Evolutionary conservation across 2,888 invertebrate species (phyloP), one percentile per base, ranked within the genome.

Genomic region (Hirtodrosophila alboralis): DNA sequence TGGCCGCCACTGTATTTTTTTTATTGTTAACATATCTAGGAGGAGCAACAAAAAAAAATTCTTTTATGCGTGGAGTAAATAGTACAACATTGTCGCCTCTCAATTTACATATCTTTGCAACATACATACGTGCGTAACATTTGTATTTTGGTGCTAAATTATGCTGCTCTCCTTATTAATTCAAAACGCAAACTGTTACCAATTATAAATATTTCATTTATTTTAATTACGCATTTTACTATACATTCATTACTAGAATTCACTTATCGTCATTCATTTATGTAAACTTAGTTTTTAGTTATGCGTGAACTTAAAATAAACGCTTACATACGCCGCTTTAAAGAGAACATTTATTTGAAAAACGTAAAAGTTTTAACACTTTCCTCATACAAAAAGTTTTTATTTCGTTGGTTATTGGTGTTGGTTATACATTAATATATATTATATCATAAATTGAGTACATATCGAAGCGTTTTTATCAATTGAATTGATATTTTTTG

Each of bases 391-490:
- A 76, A 79, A 83, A 76, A 49, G 28, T 41, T 45, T 33, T 44
- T 69, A 51, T 70, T 59, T 63, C 60, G 54, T 63, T 79, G 83
- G 68, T 71, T 79, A 83, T 83, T 83, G 79, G 59, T 67, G 70
- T 79, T 59, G 71, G 62, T 78, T 71, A 66, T 66, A 70, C 71
- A 72, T 58, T 59, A 58, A 60, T 69, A 64, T 62, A 68, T 61
- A 57, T 36, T 53, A 67, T 76, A 75, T 75, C 60, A 38, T 80
- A 73, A 80, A 77, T 84, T 66, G 84, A 84, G 63, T 81, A 76
- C 59, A 76, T 83, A 84, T 83, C 67, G 72, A 84, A 79, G 85
- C 83, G 67, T 72, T 79, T 71, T 27, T 65, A 76, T 81, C 79
- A 81, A 84, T 81, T 76, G 57, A 54, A 84, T 79, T 84, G 77